A percentile compares a stretch with the other conserved stretches of the same genome.
Conservation (phyloP, 2,888 invertebrate genomes). For the Parnassius glacialis region DNA sequence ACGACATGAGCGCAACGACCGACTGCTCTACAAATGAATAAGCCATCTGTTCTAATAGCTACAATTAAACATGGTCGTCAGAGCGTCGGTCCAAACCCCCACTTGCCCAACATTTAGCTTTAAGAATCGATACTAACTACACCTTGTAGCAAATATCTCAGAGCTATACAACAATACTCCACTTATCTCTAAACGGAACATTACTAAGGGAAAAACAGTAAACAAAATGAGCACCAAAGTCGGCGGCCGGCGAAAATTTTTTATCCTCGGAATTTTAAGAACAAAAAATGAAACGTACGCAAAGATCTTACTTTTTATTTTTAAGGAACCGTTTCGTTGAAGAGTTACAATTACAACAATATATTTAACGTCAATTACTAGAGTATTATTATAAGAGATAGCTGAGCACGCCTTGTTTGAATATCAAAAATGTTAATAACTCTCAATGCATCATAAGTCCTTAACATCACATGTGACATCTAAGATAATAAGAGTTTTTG, state of each 20-base stretch:
- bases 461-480: constrained; percentile 47
- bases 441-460: constrained; percentile 43
- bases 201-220: constrained; percentile 6
- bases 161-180: constrained; percentile 8
- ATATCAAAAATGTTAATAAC: constrained; percentile 32
- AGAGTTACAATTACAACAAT: constrained; percentile 9
- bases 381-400: constrained; percentile 17
- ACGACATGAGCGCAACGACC: constrained; percentile 78
- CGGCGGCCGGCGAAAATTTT: constrained; percentile 6
- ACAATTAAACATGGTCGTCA: constrained; percentile 78
- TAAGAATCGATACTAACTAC: constrained; percentile 50
- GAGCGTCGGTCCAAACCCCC: constrained; percentile 49
- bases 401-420: constrained; percentile 22
- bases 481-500: constrained; percentile 59
- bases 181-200: constrained; percentile 4
- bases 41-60: constrained; percentile 80
- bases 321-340: constrained; percentile 2
- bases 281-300: constrained; percentile 3
- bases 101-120: constrained; percentile 58
- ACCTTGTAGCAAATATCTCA: constrained; percentile 19
- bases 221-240: neutral
- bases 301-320: constrained; percentile 15
- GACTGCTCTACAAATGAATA: constrained; percentile 81
- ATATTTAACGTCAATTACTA: constrained; percentile 15
- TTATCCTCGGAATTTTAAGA: neutral